Evolutionary conservation across 2,113 vertebrate species (phyloP).

Genomic region (Sylvilagus bachmani): DNA sequence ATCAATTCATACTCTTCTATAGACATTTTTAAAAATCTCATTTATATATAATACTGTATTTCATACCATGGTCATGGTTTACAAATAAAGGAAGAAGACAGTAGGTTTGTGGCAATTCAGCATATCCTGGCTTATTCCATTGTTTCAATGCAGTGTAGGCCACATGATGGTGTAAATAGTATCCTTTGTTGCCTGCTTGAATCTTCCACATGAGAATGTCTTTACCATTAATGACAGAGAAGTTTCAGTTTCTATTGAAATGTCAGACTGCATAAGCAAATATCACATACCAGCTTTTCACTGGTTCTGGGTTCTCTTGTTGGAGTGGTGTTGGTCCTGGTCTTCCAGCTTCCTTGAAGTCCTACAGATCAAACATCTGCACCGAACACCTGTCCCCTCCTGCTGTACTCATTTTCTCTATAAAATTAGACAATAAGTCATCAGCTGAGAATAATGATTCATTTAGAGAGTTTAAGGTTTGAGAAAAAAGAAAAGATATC

Average conservation of each 20-base stretch:
- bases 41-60: neutral
- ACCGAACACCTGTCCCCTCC: neutral
- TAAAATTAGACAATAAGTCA: slow-evolving; percentile 2
- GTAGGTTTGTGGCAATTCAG: neutral
- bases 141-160: neutral
- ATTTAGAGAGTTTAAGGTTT: neutral
- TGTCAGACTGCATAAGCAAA: neutral
- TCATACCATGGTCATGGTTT: slow-evolving; percentile 14
- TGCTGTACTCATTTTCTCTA: neutral
- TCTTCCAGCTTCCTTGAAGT: slow-evolving; percentile 13
- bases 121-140: neutral
- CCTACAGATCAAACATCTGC: neutral
- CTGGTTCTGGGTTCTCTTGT: neutral
- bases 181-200: neutral
- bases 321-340: neutral
- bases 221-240: neutral
- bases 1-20: slow-evolving; percentile 40
- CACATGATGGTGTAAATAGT: neutral
- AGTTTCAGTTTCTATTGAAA: neutral
- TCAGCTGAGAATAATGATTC: neutral
- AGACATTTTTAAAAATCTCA: neutral
- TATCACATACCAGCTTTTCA: neutral
- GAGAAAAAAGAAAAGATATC: neutral
- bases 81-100: neutral
- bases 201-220: neutral